Evolutionary conservation across 64 coral and sea anemone species (phyloP).

Genomic region (Dendrophyllia cribrosa): DNA sequence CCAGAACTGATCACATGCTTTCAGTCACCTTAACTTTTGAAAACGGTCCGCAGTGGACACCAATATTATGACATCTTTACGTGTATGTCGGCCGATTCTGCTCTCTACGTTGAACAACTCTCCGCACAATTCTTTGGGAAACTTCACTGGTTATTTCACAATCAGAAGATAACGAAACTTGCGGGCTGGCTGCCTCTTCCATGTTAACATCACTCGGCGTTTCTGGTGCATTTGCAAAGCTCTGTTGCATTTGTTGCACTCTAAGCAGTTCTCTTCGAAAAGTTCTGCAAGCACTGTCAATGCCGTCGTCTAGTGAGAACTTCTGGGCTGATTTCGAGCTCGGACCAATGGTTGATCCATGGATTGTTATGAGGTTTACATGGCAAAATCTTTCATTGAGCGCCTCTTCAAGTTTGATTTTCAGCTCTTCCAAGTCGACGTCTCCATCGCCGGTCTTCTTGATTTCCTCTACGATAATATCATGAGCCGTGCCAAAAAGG

Average conservation of each 20-base stretch:
- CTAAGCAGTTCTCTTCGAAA: neutral
- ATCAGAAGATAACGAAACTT: neutral
- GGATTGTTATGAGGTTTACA: neutral
- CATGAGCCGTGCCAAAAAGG: conserved; percentile 33
- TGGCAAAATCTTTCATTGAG: conserved; percentile 23
- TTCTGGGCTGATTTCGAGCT: neutral
- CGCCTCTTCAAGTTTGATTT: neutral
- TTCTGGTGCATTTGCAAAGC: neutral
- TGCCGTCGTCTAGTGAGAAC: conserved; percentile 5
- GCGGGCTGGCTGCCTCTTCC: neutral
- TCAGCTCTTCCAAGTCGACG: neutral
- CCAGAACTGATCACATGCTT: no score
- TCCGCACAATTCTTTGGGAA: conserved; percentile 11
- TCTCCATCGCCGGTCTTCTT: neutral
- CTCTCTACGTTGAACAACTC: neutral
- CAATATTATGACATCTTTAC: neutral
- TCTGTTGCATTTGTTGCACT: neutral
- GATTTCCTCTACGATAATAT: conserved; percentile 16
- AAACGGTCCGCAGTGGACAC: no score
- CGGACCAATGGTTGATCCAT: neutral
- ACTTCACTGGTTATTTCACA: conserved; percentile 3
- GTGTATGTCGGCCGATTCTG: neutral
- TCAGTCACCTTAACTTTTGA: no score
- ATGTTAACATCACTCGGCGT: conserved; percentile 25
- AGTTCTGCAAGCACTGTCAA: conserved; percentile 1